Evolutionary conservation across 2,797 vertebrate genomes (phyloP).

Genomic region (Onychomys torridus): DNA sequence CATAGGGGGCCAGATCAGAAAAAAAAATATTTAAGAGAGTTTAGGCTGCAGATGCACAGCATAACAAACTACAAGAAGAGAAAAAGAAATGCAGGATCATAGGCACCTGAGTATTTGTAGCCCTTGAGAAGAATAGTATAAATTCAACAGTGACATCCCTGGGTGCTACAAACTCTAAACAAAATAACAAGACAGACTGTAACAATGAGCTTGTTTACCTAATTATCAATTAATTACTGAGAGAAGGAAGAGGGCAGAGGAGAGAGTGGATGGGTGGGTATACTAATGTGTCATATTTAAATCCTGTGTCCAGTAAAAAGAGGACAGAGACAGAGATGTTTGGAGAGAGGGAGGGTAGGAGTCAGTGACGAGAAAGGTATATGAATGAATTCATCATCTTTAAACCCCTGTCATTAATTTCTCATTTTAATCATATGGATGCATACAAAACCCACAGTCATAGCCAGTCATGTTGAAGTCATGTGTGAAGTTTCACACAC

Average conservation of each 20-base stretch:
- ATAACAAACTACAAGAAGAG: neutral
- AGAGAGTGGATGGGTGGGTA: too few species aligned
- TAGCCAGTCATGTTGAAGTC: neutral
- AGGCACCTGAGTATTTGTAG: neutral
- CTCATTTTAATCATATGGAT: neutral
- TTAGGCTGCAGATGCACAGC: neutral
- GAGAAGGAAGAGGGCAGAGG: neutral
- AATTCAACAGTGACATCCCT: neutral
- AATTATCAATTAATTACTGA: neutral
- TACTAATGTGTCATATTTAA: neutral
- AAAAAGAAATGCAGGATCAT: neutral
- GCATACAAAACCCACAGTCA: neutral
- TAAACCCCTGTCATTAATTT: neutral
- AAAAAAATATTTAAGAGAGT: neutral
- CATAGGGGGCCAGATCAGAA: neutral
- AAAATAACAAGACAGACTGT: neutral
- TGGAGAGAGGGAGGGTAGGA: rapidly evolving
- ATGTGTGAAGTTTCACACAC: neutral
- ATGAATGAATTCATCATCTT: neutral
- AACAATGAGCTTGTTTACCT: neutral
- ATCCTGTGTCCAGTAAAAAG: neutral
- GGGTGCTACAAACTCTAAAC: neutral
- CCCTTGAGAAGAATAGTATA: neutral
- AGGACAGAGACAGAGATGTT: neutral
- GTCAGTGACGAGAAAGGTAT: neutral